phyloP scores from a whole-genome alignment of 2,888 invertebrate genomes.

The Zygaena filipendulae region DNA sequence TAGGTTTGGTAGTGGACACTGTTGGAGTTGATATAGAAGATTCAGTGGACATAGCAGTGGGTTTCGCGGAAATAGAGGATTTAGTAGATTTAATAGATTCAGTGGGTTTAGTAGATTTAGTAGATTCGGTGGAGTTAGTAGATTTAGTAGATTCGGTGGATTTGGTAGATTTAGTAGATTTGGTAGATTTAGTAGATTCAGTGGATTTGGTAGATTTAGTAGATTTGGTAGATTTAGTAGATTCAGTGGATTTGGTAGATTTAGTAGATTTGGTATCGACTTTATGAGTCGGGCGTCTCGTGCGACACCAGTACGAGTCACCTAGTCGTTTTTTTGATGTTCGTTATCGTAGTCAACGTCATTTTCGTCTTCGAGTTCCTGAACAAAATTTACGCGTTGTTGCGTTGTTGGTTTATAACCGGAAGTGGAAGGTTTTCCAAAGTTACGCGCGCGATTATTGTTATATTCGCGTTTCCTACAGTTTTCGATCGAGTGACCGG shows the following conservation, averaged over 20 bases:
- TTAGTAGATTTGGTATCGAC: constrained; percentile 4
- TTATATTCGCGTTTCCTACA: constrained; percentile 14
- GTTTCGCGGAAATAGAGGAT: too few species aligned
- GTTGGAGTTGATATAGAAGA: too few species aligned
- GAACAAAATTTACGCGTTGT: constrained; percentile 3
- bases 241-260: not conserved
- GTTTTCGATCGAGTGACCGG: constrained; percentile 6
- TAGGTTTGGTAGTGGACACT: too few species aligned
- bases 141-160: not conserved
- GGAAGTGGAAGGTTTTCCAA: not conserved
- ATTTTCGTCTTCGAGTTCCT: not conserved
- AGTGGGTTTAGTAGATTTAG: not conserved
- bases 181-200: too few species aligned
- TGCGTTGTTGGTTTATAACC: constrained; percentile 1
- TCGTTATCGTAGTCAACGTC: constrained; percentile 3
- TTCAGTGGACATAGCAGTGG: too few species aligned
- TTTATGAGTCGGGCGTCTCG: constrained; percentile 4
- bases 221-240: too few species aligned
- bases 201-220: too few species aligned
- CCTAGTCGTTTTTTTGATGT: constrained; percentile 7
- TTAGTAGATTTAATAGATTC: not conserved
- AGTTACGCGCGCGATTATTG: constrained; percentile 3
- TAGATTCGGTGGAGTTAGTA: not conserved
- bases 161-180: too few species aligned
- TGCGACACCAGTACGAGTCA: constrained; percentile 8